phyloP scores from a whole-genome alignment of 2,888 invertebrate genomes.

The Poecilobothrus nobilitatus region DNA sequence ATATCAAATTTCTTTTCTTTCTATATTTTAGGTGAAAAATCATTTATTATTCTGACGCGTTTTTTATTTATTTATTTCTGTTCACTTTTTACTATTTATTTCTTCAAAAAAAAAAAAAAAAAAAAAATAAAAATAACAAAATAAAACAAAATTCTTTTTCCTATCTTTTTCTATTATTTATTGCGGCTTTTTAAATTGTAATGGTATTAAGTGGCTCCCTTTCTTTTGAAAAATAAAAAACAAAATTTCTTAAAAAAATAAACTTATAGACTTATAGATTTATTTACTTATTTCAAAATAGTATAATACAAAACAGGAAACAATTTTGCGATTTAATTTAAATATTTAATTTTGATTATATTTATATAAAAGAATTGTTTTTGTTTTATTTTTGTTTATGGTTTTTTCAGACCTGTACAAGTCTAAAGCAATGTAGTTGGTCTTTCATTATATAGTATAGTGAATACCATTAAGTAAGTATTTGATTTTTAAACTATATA shows the following conservation, averaged over 20 bases:
- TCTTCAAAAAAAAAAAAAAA: background rate
- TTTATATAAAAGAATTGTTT: background rate
- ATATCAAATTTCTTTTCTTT: background rate
- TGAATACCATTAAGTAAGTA: no score
- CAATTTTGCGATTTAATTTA: slow-evolving; percentile 3
- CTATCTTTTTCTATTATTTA: background rate
- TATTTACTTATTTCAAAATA: no score
- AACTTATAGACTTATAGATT: no score
- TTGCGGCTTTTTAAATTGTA: background rate
- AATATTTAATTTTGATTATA: background rate
- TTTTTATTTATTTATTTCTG: background rate
- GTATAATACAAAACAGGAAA: background rate
- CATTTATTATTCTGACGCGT: slow-evolving; percentile 3
- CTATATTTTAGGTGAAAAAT: background rate
- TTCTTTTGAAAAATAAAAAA: no score
- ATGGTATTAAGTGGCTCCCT: background rate
- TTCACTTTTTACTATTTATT: no score
- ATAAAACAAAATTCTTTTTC: background rate
- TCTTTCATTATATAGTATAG: no score
- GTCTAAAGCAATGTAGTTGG: no score
- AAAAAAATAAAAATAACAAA: background rate
- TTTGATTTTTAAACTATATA: no score
- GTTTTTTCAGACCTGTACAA: no score
- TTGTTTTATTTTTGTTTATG: no score
- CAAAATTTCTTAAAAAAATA: no score